Evolutionary conservation across 2,113 vertebrate genomes (phyloP), one percentile per base, ranked within the genome.

Genomic region (Haemorhous mexicanus): DNA sequence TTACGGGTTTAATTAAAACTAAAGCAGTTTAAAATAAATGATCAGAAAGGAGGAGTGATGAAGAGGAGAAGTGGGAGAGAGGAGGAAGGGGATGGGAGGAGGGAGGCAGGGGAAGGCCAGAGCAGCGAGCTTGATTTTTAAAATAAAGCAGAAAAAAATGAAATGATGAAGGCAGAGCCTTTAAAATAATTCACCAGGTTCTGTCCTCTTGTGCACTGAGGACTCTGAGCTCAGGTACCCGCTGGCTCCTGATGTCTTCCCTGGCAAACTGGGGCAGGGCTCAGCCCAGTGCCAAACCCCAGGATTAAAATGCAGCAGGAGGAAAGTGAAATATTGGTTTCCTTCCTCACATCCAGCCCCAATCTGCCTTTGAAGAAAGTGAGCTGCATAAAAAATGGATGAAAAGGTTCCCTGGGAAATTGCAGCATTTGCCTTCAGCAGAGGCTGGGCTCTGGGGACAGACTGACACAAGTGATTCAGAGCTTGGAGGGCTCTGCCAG

Each of bases 311-410:
- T 87, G 78, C 84, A 72, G 20, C 81, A 79, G 66, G 84, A 85
- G 27, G 74, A 41, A 87, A 89, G 53, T 79, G 92, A 94, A 94
- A 83, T 82, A 82, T 83, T 95, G 62, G 87, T 85, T 95, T 91
- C 87, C 69, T 28, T 87, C 24, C 90, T 78, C 56, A 9, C 53
- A 85, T 39, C 62, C 83, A 94, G 93, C 62, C 58, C 74, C 52
- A 70, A 66, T 56, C 83, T 75, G 91, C 74, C 92, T 96, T 91
- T 93, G 87, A 94, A 90, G 95, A 93, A 87, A 89, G 66, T 19
- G 87, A 93, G 82, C 56, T 3, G 0, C 79, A 93, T 96, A 6
- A 94, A 95, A 96, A 96, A 95, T 94, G 87, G 79, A 94, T 92
- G 79, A 90, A 90, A 86, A 77, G 79, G 46, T 76, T 94, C 90